A percentile compares a stretch with the other conserved stretches of the same genome.
These are phyloP conservation scores for Pollenia labialis DNA, from an alignment of 2,888 invertebrate species.

Conservation along the genomic window DNA sequence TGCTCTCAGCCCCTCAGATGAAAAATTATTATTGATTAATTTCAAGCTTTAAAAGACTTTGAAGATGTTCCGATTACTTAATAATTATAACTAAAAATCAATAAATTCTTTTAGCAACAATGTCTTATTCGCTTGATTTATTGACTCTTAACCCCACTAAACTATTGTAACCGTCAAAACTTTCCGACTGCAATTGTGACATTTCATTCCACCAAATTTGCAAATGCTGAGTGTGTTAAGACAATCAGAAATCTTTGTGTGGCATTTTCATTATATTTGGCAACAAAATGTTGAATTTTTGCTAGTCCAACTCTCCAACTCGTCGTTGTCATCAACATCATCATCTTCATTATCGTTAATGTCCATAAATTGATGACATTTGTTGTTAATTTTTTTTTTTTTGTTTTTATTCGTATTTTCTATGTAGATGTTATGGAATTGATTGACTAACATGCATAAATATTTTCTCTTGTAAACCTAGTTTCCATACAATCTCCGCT, in stretches of 20 bases:
- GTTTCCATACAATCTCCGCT: slow-evolving; percentile 54
- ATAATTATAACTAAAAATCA: too few relatives aligned
- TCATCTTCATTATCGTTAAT: slow-evolving; percentile 64
- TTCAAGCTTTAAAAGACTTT: too few relatives aligned
- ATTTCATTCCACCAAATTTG: slow-evolving; percentile 15
- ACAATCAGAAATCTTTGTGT: slow-evolving; percentile 52
- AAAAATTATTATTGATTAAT: too few relatives aligned
- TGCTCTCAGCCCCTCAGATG: too few relatives aligned
- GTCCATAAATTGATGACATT: slow-evolving; percentile 73
- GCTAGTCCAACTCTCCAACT: slow-evolving; percentile 12
- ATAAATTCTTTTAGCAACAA: too few relatives aligned
- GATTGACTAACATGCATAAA: slow-evolving; percentile 71
- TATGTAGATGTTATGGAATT: slow-evolving; percentile 65
- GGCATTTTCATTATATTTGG: slow-evolving; percentile 54
- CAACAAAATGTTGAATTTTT: slow-evolving; percentile 13
- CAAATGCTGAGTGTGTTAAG: slow-evolving; percentile 3
- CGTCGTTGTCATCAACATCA: slow-evolving; percentile 26
- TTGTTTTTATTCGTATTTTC: slow-evolving; percentile 37
- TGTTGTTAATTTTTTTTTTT: slow-evolving; percentile 44
- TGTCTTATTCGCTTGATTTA: too few relatives aligned
- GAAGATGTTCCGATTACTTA: too few relatives aligned
- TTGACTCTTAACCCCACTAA: neutral
- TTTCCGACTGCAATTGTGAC: slow-evolving; percentile 3
- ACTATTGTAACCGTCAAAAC: slow-evolving; percentile 33
- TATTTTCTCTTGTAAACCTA: slow-evolving; percentile 69